Evolutionary conservation across 2,113 vertebrate species (phyloP).

Genomic region (Microtus pennsylvanicus): DNA sequence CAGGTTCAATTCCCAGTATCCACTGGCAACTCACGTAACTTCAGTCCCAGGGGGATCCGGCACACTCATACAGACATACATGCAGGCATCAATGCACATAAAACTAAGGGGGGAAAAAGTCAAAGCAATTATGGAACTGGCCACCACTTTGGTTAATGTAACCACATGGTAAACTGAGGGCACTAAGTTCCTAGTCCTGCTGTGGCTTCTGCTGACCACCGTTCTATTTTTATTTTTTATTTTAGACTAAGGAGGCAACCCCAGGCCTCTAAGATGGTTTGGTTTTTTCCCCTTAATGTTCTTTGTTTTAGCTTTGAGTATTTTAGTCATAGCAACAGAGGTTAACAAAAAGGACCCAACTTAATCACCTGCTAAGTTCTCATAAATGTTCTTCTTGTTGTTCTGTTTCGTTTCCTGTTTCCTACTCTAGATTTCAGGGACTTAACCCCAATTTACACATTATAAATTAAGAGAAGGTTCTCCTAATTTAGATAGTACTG

Average conservation of each 20-base stretch:
- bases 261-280: neutral
- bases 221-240: neutral
- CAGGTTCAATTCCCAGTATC: neutral
- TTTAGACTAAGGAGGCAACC: neutral
- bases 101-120: neutral
- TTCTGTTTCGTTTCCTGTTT: neutral
- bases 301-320: neutral
- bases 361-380: neutral
- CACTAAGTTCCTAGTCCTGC: neutral
- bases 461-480: neutral
- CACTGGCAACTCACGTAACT: neutral
- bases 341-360: neutral
- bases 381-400: neutral
- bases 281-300: neutral
- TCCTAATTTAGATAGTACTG: neutral
- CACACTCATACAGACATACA: neutral
- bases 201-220: neutral
- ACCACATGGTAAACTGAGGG: neutral
- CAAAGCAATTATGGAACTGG: neutral
- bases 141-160: neutral
- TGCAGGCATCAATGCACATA: neutral
- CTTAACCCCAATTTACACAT: neutral
- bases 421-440: neutral
- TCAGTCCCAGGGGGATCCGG: neutral
- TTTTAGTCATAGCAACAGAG: neutral